A percentile compares a stretch with the other conserved stretches of the same genome.
phyloP scores from a whole-genome alignment of 2,888 invertebrate species.

The Cyclophora albipunctata region DNA sequence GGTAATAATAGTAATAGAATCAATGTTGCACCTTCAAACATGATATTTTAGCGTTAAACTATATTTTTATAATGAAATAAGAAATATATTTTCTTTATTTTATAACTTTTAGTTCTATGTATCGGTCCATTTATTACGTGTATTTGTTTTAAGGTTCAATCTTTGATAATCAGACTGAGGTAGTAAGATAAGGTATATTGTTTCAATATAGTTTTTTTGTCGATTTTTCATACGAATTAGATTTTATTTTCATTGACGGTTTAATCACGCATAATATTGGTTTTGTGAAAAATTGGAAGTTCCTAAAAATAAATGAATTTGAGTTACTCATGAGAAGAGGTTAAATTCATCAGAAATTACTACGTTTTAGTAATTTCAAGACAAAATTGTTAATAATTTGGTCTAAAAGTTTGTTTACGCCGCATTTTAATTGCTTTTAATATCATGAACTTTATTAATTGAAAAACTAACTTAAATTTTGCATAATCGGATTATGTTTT shows the following conservation, averaged over 20 bases:
- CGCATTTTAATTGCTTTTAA: too few relatives aligned
- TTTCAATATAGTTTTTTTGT: constrained; percentile 15
- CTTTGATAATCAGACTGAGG: constrained; percentile 30
- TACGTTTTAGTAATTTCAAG: too few relatives aligned
- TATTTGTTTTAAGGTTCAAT: constrained; percentile 19
- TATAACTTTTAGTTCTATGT: constrained; percentile 41
- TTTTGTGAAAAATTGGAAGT: not conserved
- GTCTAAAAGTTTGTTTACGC: too few relatives aligned
- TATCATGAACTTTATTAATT: too few relatives aligned
- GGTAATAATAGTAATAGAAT: constrained; percentile 28
- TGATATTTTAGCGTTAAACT: constrained; percentile 60
- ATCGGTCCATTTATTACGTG: constrained; percentile 39
- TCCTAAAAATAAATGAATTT: not conserved
- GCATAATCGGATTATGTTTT: too few relatives aligned
- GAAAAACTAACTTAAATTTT: too few relatives aligned
- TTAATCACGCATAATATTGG: constrained; percentile 11
- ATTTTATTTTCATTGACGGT: constrained; percentile 15
- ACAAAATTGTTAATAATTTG: too few relatives aligned
- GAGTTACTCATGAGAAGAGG: not conserved
- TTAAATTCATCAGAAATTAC: not conserved
- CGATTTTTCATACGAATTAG: constrained; percentile 19
- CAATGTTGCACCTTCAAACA: constrained; percentile 58
- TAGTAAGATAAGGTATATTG: constrained; percentile 19
- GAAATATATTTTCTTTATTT: constrained; percentile 35
- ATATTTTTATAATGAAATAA: constrained; percentile 64